Evolutionary conservation across 2,113 vertebrate species (phyloP).

Genomic region (Canis aureus): DNA sequence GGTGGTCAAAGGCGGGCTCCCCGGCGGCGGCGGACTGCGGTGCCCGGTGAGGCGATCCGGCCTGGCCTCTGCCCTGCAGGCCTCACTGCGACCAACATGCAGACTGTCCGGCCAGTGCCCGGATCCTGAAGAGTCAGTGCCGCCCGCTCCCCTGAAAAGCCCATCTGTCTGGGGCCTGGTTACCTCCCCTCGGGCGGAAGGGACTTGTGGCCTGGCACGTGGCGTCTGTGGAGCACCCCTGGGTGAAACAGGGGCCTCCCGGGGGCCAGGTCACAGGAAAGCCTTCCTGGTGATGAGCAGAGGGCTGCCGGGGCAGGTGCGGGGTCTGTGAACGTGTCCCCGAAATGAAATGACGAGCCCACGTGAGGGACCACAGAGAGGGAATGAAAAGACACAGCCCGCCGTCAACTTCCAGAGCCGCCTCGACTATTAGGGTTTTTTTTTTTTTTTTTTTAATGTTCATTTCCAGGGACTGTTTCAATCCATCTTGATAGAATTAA

Average conservation of each 20-base stretch:
- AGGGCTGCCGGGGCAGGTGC: not conserved
- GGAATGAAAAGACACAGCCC: not conserved
- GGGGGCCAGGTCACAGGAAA: not conserved
- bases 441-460: not conserved
- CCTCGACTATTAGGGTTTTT: not conserved
- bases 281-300: not conserved
- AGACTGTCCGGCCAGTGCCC: fast-evolving
- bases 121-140: too few species aligned
- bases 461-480: constrained; percentile 70
- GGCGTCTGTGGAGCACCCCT: not conserved
- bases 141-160: not conserved
- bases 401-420: not conserved
- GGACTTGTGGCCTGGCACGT: not conserved
- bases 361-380: not conserved
- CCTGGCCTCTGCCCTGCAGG: fast-evolving
- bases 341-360: not conserved
- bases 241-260: not conserved
- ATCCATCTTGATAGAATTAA: constrained; percentile 82
- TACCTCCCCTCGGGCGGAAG: fast-evolving
- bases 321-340: constrained; percentile 3
- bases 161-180: not conserved
- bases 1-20: too few species aligned
- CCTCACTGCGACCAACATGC: too few species aligned
- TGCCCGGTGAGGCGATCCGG: fast-evolving
- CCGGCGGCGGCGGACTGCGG: too few species aligned